phyloP scores from a whole-genome alignment of 2,888 invertebrate species.

The Heliconius charithonia region DNA sequence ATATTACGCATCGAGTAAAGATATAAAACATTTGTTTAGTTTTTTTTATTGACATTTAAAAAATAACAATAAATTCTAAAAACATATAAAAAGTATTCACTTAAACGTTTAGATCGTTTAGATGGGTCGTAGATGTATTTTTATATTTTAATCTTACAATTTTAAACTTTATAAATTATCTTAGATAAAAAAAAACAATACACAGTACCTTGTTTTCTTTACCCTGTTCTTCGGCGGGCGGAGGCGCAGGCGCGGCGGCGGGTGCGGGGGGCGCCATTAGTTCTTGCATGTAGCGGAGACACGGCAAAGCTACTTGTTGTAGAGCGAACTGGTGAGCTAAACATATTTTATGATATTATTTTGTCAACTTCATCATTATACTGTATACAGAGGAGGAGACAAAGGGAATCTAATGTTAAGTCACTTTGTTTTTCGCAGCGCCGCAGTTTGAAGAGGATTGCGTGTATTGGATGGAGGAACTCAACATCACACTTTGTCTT shows the following conservation, averaged over 20 bases:
- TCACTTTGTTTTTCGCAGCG: neutral
- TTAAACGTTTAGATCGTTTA: too few relatives aligned
- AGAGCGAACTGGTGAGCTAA: conserved; percentile 92
- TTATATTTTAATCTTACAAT: neutral
- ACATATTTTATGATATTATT: conserved; percentile 6
- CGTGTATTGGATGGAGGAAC: too few relatives aligned
- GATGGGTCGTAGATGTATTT: too few relatives aligned
- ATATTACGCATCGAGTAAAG: neutral
- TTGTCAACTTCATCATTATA: neutral
- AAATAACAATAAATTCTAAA: neutral
- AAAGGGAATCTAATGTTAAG: neutral
- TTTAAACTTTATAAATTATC: neutral
- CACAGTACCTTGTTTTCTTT: conserved; percentile 67
- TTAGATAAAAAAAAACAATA: neutral
- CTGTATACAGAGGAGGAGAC: neutral
- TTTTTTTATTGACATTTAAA: neutral
- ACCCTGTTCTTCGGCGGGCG: conserved; percentile 58
- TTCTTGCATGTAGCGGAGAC: conserved; percentile 94
- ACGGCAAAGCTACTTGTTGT: conserved; percentile 96
- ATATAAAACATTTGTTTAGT: neutral
- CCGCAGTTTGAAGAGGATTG: too few relatives aligned
- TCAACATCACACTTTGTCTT: neutral
- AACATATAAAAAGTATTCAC: too few relatives aligned
- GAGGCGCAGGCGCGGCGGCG: conserved; percentile 44
- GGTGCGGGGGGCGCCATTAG: conserved; percentile 87